Evolutionary conservation across 2,797 vertebrate genomes (phyloP).

Genomic region (Urocyon cinereoargenteus): DNA sequence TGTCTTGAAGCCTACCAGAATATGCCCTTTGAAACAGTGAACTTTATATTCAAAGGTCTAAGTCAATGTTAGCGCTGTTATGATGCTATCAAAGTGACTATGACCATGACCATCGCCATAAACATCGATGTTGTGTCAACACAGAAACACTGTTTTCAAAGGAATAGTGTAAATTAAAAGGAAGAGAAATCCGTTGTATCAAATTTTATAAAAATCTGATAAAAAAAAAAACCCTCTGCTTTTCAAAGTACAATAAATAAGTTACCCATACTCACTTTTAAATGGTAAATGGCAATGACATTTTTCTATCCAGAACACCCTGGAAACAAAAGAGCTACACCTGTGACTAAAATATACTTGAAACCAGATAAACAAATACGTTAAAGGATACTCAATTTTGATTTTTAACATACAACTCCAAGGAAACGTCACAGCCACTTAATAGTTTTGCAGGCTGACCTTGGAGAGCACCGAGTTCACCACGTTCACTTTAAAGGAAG

Average conservation of each 20-base stretch:
- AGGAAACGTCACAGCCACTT: background rate
- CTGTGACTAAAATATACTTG: conserved; percentile 40
- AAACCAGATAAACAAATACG: conserved; percentile 12
- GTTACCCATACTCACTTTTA: conserved; percentile 61
- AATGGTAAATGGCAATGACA: conserved; percentile 38
- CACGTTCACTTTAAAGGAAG: conserved; percentile 10
- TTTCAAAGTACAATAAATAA: conserved; percentile 71
- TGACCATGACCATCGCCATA: background rate
- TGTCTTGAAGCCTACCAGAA: conserved; percentile 61
- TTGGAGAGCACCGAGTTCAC: background rate
- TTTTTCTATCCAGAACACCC: conserved; percentile 72
- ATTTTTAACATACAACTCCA: conserved; percentile 43
- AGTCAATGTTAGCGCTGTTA: conserved; percentile 55
- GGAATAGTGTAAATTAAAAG: background rate
- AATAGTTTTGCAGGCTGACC: background rate
- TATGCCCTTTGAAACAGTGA: conserved; percentile 66
- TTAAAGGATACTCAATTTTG: conserved; percentile 48
- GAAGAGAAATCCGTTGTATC: background rate
- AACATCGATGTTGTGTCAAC: conserved; percentile 66
- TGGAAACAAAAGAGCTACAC: conserved; percentile 69
- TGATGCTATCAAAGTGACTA: conserved; percentile 36
- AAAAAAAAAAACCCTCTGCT: conserved; percentile 33
- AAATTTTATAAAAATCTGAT: conserved; percentile 67
- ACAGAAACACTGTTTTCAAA: conserved; percentile 54
- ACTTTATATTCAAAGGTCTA: conserved; percentile 67